A percentile compares a stretch with the other conserved stretches of the same genome.
These are phyloP conservation scores for Ranitomeya imitator DNA, from an alignment of 2,113 vertebrate genomes.

Conservation along the genomic window DNA sequence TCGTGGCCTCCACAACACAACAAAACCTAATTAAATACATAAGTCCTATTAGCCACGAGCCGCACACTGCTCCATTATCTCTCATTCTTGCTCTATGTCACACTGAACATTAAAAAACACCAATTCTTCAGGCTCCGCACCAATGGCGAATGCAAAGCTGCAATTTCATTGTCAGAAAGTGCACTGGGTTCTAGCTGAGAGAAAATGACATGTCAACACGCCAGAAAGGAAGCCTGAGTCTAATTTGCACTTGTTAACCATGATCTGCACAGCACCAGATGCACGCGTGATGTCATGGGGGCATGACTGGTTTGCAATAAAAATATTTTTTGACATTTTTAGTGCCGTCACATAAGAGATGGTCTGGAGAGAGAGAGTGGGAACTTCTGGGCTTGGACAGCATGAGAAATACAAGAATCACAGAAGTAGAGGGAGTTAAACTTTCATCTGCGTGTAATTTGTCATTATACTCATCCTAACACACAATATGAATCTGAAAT, in stretches of 20 bases:
- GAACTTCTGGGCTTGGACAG: constrained; percentile 22
- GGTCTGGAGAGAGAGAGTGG: neutral
- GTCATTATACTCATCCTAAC: constrained; percentile 1
- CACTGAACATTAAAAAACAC: constrained; percentile 20
- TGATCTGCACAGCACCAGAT: constrained; percentile 47
- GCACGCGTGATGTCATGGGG: constrained; percentile 26
- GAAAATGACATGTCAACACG: constrained; percentile 37
- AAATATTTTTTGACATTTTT: neutral
- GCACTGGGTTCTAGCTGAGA: constrained; percentile 29
- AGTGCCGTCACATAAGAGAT: neutral
- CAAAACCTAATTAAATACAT: constrained; percentile 17
- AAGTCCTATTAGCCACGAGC: neutral
- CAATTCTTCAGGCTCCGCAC: neutral
- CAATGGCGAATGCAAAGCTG: constrained; percentile 14
- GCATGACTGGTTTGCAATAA: constrained; percentile 6
- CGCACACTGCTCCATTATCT: neutral
- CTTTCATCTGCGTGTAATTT: neutral
- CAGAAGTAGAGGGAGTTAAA: neutral
- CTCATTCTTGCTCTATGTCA: neutral
- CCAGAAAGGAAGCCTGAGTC: constrained; percentile 22
- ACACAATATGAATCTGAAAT: neutral
- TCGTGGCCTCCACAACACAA: neutral
- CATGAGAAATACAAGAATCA: constrained; percentile 24
- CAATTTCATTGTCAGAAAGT: constrained; percentile 9
- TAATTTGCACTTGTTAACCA: constrained; percentile 43